Evolutionary conservation across 2,113 vertebrate genomes (phyloP).

Genomic region (Epinephelus moara): DNA sequence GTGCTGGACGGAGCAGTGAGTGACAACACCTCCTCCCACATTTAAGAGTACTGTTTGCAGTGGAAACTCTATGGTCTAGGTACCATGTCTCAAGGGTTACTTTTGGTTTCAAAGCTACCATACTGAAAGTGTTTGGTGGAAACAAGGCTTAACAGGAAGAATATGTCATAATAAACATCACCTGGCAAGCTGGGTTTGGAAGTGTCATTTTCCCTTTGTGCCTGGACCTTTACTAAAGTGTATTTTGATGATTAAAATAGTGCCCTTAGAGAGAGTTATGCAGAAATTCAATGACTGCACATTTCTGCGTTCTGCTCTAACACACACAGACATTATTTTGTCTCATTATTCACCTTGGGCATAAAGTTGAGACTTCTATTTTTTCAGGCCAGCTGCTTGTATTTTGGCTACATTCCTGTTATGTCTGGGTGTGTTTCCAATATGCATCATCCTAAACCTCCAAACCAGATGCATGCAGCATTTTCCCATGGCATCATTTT

Average conservation of each 20-base stretch:
- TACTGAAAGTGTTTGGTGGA: no score
- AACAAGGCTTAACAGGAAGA: no score
- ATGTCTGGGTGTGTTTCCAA: slow-evolving; percentile 51
- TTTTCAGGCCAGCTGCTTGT: background rate
- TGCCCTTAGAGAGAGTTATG: background rate
- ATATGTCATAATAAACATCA: background rate
- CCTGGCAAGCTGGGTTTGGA: background rate
- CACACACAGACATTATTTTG: slow-evolving; percentile 23
- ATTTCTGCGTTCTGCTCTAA: background rate
- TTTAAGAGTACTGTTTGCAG: no score
- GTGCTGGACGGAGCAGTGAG: no score
- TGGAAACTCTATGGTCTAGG: no score
- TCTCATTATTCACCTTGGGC: slow-evolving; percentile 29
- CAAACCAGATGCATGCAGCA: background rate
- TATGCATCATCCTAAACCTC: slow-evolving; percentile 16
- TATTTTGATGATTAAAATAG: background rate
- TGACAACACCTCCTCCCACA: no score
- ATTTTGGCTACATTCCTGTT: slow-evolving; percentile 47
- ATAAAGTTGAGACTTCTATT: slow-evolving; percentile 1
- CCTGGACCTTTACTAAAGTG: background rate
- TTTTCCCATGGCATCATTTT: slow-evolving; percentile 44
- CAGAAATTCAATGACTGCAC: background rate
- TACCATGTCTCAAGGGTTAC: no score
- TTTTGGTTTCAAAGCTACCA: no score
- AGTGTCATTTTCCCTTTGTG: background rate